Percentiles rank a stretch among this genome's conserved stretches.
These are phyloP conservation scores for Anser cygnoides DNA, from an alignment of 2,113 vertebrate species.

Conservation along the genomic window DNA sequence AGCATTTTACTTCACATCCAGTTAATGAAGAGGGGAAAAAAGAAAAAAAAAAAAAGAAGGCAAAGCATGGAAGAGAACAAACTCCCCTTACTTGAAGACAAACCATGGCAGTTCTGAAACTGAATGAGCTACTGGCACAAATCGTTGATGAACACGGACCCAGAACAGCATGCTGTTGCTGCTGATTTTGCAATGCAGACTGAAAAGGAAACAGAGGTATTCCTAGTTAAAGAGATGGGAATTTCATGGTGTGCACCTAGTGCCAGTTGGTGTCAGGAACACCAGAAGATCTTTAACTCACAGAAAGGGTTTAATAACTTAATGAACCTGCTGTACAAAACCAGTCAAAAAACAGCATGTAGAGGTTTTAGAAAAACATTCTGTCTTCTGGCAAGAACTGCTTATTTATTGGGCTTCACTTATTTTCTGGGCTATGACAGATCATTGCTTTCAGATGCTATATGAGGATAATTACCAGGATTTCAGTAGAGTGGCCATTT, in stretches of 20 bases:
- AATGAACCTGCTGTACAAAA: constrained; percentile 15
- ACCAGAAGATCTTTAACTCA: not conserved
- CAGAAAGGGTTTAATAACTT: constrained; percentile 15
- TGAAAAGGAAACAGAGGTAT: not conserved
- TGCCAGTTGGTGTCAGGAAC: not conserved
- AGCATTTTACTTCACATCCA: not conserved
- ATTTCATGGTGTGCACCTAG: not conserved
- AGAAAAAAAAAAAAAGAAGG: not conserved
- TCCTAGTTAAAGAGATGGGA: not conserved
- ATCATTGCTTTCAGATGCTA: not conserved
- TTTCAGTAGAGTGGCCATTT: not conserved
- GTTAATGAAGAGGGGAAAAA: not conserved
- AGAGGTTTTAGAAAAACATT: constrained; percentile 1
- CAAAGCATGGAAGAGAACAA: not conserved
- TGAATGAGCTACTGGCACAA: not conserved
- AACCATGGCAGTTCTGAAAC: not conserved
- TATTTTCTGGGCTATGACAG: constrained; percentile 7
- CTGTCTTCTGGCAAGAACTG: not conserved
- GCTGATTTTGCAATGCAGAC: not conserved
- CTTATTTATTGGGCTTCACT: not conserved
- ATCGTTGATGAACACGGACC: not conserved
- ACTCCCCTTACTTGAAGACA: not conserved
- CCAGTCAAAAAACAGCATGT: not conserved
- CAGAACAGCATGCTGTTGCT: not conserved
- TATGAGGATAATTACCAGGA: not conserved